phyloP scores from a whole-genome alignment of 2,113 vertebrate genomes.

The Sphaerodactylus townsendi region DNA sequence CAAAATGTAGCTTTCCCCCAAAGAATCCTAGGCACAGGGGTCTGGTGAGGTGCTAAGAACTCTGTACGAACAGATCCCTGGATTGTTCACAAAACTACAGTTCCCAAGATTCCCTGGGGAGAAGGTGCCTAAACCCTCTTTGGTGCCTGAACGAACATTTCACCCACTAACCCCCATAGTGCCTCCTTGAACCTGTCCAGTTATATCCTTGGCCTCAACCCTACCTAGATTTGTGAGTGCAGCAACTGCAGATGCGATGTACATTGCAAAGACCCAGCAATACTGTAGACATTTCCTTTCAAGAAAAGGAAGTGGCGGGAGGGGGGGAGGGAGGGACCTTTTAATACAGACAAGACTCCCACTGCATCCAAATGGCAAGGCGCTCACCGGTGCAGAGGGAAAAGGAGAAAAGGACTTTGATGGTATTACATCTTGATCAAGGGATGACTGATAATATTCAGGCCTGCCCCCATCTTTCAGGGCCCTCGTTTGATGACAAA shows the following conservation, averaged over 20 bases:
- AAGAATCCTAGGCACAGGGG: no score
- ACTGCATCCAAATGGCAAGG: not conserved
- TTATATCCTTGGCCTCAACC: no score
- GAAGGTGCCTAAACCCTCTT: no score
- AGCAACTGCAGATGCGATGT: not conserved
- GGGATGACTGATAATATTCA: conserved; percentile 96
- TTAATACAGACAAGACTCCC: not conserved
- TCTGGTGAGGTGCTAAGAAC: no score
- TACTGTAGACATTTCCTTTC: not conserved
- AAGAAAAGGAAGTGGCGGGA: no score
- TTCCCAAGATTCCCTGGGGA: no score
- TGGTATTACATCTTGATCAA: conserved; percentile 96
- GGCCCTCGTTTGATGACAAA: conserved; percentile 95
- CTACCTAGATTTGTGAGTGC: not conserved
- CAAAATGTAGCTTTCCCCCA: no score
- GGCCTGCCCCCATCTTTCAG: conserved; percentile 89
- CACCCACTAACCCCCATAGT: no score
- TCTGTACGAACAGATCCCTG: no score
- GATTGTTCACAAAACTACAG: no score
- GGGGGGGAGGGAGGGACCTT: no score
- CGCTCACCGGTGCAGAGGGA: not conserved
- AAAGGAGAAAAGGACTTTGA: conserved; percentile 53
- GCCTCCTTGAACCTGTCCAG: not conserved
- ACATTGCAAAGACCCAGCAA: not conserved
- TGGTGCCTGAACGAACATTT: no score